phyloP scores from a whole-genome alignment of 1,140 invertebrate species.

The Drosophila auraria region DNA sequence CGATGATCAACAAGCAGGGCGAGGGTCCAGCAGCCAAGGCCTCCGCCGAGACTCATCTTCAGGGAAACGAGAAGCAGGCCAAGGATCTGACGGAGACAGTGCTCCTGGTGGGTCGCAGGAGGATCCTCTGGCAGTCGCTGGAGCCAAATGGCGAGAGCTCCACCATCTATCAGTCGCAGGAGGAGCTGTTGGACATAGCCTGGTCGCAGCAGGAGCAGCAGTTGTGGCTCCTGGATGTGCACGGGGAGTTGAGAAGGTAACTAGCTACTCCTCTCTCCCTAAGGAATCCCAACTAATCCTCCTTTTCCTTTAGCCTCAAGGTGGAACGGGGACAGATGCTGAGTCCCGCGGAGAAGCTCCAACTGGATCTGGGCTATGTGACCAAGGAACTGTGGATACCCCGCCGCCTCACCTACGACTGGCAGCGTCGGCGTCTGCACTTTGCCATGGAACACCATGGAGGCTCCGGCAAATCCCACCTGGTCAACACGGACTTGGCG shows the following conservation, averaged over 20 bases:
- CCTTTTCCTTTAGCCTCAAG: conserved; percentile 13
- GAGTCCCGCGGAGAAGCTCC: conserved; percentile 1
- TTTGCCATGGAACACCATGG: conserved; percentile 88
- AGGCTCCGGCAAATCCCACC: neutral
- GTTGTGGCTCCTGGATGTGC: conserved; percentile 90
- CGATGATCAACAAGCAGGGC: conserved; percentile 92
- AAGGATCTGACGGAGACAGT: conserved; percentile 86
- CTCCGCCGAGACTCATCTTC: conserved; percentile 85
- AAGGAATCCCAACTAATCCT: too few species aligned
- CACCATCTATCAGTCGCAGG: conserved; percentile 44
- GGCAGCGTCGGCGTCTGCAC: conserved; percentile 94
- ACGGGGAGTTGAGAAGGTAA: conserved; percentile 57
- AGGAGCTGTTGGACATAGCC: conserved; percentile 87
- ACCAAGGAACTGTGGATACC: conserved; percentile 73
- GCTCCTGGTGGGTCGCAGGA: conserved; percentile 89
- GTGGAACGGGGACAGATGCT: conserved; percentile 21
- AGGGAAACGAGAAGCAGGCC: conserved; percentile 78
- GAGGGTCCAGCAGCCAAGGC: conserved; percentile 88
- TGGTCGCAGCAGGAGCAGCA: conserved; percentile 90
- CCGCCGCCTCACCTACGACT: conserved; percentile 92
- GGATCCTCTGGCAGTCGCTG: conserved; percentile 89
- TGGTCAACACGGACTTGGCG: conserved; percentile 33
- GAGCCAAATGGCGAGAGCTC: conserved; percentile 87
- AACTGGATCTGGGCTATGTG: neutral
- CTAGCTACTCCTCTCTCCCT: too few species aligned